Evolutionary conservation across 2,888 invertebrate genomes (phyloP).

Genomic region (Plebejus anna): DNA sequence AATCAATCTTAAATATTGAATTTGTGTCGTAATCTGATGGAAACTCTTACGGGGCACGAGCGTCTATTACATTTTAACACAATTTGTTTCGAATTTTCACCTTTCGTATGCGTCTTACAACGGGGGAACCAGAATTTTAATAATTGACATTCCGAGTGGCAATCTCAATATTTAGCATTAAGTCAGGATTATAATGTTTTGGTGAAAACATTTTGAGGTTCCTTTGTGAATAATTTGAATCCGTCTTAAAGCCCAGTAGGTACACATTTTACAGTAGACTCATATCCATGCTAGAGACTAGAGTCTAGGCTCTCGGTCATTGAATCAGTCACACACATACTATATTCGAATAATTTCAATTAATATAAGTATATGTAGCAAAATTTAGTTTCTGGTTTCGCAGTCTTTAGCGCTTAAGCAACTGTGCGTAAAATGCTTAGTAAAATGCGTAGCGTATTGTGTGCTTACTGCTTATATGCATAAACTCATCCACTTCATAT

Average conservation of each 20-base stretch:
- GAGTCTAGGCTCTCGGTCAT: no score
- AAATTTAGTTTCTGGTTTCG: no score
- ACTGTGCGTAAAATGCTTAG: no score
- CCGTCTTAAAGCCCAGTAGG: background rate
- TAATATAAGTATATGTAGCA: no score
- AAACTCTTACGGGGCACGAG: constrained; percentile 76
- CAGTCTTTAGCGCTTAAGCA: no score
- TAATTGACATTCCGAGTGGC: constrained; percentile 28
- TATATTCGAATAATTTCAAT: no score
- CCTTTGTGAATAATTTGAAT: background rate
- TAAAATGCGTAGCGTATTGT: no score
- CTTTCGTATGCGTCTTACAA: constrained; percentile 44
- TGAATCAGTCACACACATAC: no score
- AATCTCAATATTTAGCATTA: constrained; percentile 25
- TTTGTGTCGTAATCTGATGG: constrained; percentile 75
- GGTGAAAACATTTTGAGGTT: background rate
- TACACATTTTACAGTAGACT: no score
- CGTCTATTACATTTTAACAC: constrained; percentile 77
- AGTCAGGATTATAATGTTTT: constrained; percentile 5
- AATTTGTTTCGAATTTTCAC: constrained; percentile 77
- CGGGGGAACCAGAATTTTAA: constrained; percentile 19
- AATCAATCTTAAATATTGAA: constrained; percentile 80
- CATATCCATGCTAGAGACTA: no score
- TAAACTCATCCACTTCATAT: no score
- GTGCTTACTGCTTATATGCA: no score